Base-by-base conservation (phyloP, 2,113 vertebrate species). In the Apaloderma vittatum region DNA sequence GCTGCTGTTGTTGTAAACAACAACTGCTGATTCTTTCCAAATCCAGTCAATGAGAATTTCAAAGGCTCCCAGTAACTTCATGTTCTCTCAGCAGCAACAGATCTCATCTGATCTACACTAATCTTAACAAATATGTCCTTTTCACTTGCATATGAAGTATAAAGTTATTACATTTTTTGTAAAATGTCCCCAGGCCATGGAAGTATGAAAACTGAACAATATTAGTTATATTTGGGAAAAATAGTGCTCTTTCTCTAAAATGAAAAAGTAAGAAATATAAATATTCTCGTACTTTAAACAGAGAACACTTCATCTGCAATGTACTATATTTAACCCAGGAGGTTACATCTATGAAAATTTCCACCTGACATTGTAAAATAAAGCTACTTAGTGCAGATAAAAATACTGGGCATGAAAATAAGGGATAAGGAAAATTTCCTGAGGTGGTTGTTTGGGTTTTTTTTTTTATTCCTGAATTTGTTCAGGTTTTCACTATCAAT, bases 1-100 rank as follows among this genome's bases (percentile, higher is more conserved):
- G 81, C 94, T 93, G 94, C n/a, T 95, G 27, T 26, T 88, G 46
- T 57, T 90, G 62, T 76, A 80, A 95, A 92, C 86, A 86, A 62
- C 24, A 85, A 94, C 68, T 76, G 36, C 11, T 91, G 26, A 0
- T 48, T 87, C 80, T 91, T 81, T 52, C 40, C 29, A 83, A 62
- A 96, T 94, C 30, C 51, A 88, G 74, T 37, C 89, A 94, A 72
- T 66, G 36, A 79, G n/a, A 57, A 88, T 96, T 91, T 95, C 88
- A 94, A 95, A 95, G 62, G 22, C 15, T 86, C 9, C 27, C 23
- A 29, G 8, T 62, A 90, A 93, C 59, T 92, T 96, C 62, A 20
- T 83, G 11, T 58, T 92, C 66, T 82, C 12, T 79, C 40, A 79
- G 32, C 46, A 83, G 30, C 0, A 5, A 14, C 58, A 90, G 59